Conservation (phyloP, 2,797 vertebrate species). For the Rhynchonycteris naso region DNA sequence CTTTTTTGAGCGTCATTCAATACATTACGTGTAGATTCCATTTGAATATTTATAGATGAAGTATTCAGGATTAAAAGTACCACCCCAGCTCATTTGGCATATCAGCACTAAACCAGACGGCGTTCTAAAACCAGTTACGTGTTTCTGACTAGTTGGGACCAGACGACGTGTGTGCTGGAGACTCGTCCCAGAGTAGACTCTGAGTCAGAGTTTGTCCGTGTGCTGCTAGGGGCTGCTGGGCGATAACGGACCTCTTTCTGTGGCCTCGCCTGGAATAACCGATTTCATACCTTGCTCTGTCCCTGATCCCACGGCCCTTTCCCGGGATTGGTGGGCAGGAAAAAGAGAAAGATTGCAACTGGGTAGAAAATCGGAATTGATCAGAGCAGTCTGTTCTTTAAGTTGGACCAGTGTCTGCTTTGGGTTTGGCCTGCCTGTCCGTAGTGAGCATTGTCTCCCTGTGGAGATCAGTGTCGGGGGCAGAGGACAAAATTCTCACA, state of each 20-base stretch:
- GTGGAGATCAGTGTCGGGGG: background rate
- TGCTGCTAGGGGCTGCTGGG: background rate
- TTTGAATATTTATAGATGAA: background rate
- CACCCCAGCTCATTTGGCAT: background rate
- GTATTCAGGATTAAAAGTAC: background rate
- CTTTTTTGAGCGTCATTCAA: background rate
- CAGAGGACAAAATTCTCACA: conserved; percentile 9
- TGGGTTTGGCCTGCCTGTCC: background rate
- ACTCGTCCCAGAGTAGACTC: background rate
- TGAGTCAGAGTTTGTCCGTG: background rate
- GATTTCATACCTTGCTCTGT: background rate
- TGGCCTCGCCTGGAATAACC: background rate
- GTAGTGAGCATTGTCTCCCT: background rate
- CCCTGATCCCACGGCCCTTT: background rate
- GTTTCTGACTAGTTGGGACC: conserved; percentile 1
- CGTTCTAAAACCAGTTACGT: background rate
- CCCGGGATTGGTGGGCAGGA: background rate
- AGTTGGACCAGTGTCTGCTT: background rate
- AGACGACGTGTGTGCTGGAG: background rate
- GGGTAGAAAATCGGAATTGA: background rate
- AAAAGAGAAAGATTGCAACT: background rate
- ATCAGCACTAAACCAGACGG: background rate
- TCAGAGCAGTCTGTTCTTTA: background rate
- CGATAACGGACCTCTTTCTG: background rate
- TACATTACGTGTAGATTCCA: background rate